Percentiles rank a stretch among this genome's conserved stretches.
Evolutionary conservation across 2,113 vertebrate genomes (phyloP).

Genomic region (Pheucticus melanocephalus): DNA sequence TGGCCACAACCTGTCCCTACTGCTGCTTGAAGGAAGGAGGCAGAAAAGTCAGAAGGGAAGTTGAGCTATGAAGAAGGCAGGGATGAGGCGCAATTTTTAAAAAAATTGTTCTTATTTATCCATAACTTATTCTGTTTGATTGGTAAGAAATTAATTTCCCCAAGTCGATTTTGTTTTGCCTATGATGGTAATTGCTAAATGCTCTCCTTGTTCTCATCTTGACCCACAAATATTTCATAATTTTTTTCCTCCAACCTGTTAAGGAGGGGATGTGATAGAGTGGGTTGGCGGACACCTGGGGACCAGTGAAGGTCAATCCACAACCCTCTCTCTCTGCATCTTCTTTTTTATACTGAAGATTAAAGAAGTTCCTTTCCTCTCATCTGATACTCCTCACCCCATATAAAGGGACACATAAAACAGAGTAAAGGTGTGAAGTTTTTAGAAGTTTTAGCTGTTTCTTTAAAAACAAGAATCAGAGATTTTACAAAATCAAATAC

Average conservation of each 20-base stretch:
- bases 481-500: background rate
- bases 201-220: background rate
- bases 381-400: background rate
- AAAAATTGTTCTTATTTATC: background rate
- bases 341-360: background rate
- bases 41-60: background rate
- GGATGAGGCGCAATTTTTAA: background rate
- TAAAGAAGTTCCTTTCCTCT: background rate
- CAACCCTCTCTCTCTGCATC: background rate
- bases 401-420: background rate
- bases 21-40: background rate
- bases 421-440: background rate
- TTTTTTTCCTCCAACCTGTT: background rate
- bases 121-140: background rate
- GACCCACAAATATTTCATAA: background rate
- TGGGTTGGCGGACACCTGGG: background rate
- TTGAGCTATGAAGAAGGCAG: background rate
- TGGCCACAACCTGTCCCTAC: accelerated
- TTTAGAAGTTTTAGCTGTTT: background rate
- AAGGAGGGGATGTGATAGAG: background rate
- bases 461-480: background rate
- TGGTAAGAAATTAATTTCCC: background rate
- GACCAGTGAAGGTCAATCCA: background rate
- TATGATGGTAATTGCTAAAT: accelerated
- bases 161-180: background rate